Conservation (phyloP, 2,888 invertebrate species). For the Scrobipalpa atriplicella region DNA sequence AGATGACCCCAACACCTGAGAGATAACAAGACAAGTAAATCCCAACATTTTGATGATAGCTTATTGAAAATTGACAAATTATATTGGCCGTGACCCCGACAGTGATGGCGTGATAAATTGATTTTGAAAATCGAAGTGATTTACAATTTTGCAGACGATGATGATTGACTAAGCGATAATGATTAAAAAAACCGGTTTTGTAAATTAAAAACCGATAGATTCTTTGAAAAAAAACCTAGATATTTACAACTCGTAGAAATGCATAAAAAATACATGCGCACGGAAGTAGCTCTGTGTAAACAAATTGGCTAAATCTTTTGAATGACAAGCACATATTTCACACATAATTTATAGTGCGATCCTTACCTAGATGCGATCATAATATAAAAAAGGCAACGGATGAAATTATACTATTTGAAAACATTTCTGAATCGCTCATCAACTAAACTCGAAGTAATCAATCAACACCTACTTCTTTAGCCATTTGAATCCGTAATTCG, state of each 20-base stretch:
- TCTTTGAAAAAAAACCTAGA: too few relatives aligned
- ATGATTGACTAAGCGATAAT: not conserved
- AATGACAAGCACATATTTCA: too few relatives aligned
- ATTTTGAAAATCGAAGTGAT: not conserved
- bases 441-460: slow-evolving; percentile 43
- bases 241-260: too few relatives aligned
- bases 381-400: not conserved
- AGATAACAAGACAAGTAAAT: slow-evolving; percentile 60
- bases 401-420: not conserved
- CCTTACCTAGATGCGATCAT: too few relatives aligned
- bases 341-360: too few relatives aligned
- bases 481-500: slow-evolving; percentile 26
- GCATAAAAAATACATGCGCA: too few relatives aligned
- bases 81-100: slow-evolving; percentile 39
- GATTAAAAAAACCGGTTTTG: not conserved
- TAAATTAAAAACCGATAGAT: not conserved
- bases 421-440: not conserved
- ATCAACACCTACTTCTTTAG: slow-evolving; percentile 57
- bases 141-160: not conserved
- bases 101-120: not conserved
- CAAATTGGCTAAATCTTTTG: too few relatives aligned
- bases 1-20: slow-evolving; percentile 55
- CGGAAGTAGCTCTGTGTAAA: too few relatives aligned
- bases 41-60: slow-evolving; percentile 63
- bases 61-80: slow-evolving; percentile 56